A percentile compares a stretch with the other conserved stretches of the same genome.
Conservation (phyloP, 2,888 invertebrate genomes). For the Drosophila rellima region DNA sequence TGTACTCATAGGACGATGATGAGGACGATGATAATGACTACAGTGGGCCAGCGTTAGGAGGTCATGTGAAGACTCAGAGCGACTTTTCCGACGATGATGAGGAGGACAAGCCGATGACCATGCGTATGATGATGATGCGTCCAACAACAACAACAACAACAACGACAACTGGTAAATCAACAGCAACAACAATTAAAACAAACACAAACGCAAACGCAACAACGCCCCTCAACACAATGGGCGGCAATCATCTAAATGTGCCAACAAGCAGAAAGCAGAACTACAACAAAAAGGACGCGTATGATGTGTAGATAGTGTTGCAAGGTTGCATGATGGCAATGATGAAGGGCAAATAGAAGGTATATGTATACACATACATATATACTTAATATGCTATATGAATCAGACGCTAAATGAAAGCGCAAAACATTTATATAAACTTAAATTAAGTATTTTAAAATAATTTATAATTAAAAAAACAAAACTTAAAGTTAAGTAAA, state of each 20-base stretch:
- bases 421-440: slow-evolving; percentile 67
- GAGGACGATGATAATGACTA: slow-evolving; percentile 86
- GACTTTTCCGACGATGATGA: slow-evolving; percentile 85
- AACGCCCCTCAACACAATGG: slow-evolving; percentile 45
- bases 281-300: slow-evolving; percentile 87
- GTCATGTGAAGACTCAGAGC: slow-evolving; percentile 84
- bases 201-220: slow-evolving; percentile 43
- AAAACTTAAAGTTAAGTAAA: slow-evolving; percentile 54
- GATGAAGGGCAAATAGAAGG: slow-evolving; percentile 23
- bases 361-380: slow-evolving; percentile 1
- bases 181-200: slow-evolving; percentile 58
- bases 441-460: slow-evolving; percentile 74
- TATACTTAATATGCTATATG: slow-evolving; percentile 23
- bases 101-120: slow-evolving; percentile 86
- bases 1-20: slow-evolving; percentile 68
- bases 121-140: slow-evolving; percentile 83
- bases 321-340: slow-evolving; percentile 9
- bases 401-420: slow-evolving; percentile 38
- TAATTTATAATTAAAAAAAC: slow-evolving; percentile 61
- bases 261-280: slow-evolving; percentile 86
- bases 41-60: slow-evolving; percentile 85
- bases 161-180: slow-evolving; percentile 57
- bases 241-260: slow-evolving; percentile 83
- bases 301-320: slow-evolving; percentile 86
- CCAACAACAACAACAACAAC: slow-evolving; percentile 67